Evolutionary conservation across 2,797 vertebrate species (phyloP), one percentile per base, ranked within the genome.

Genomic region (Setipinna tenuifilis): DNA sequence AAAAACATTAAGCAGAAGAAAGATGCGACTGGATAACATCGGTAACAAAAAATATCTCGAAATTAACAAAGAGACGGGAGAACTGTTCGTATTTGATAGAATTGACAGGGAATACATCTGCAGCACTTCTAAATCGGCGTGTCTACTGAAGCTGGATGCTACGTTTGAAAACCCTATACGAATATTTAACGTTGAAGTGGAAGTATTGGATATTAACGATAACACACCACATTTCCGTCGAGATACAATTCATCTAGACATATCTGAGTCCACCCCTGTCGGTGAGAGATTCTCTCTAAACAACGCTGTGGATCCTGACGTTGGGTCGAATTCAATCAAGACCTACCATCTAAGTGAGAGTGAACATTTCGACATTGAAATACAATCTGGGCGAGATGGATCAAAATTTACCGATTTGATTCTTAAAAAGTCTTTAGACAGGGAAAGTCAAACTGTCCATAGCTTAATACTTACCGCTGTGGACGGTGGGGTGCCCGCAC

Each of bases 151-250:
- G 46, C 85, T 94, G 61, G 95, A 95, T 48, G 87, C 90, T 0
- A 89, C 92, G 0, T 61, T 91, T 21, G 92, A 93, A 35, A 92
- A 92, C 0, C 88, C 91, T 9, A 65, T 93, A 28, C 82, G 93
- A n/a, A n/a, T 94, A 7, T 92, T 92, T 6, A 84, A 57, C 0
- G 83, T 95, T 5, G 87, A 94, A 83, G 86, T 95, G 0, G 93
- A 95, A 58, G 89, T 95, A 35, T 86, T 3, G 5, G 94, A 95
- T 44, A 89, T 94, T n/a, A 95, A 95, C 0, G 93, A 95, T 16
- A 95, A 94, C 14, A 31, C 85, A 0, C 93, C 93, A 0, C 87
- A n/a, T 4, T 96, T 94, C 14, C 50, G 82, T 9, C 80, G 88
- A 0, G 83, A 85, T 2, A 65, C 85, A 0, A 80, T 88, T 0